phyloP scores from a whole-genome alignment of 2,888 invertebrate genomes.

The Ashinkailepas kermadecensis region DNA sequence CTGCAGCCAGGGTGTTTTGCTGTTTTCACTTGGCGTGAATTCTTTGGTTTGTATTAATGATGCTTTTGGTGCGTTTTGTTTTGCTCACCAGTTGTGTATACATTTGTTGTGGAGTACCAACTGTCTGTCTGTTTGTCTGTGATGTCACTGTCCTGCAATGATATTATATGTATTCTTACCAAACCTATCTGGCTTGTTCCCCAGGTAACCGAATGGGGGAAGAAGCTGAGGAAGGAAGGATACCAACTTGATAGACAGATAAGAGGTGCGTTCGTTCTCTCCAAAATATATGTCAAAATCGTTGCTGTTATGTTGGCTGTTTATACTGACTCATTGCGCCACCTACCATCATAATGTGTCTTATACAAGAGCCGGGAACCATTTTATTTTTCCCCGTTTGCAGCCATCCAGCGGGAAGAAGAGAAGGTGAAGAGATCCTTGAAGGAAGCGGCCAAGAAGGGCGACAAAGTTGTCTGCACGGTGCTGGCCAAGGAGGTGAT shows the following conservation, averaged over 20 bases:
- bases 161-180: too few relatives aligned
- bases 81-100: neutral
- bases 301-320: conserved; percentile 11
- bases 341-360: conserved; percentile 24
- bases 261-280: conserved; percentile 52
- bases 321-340: conserved; percentile 3
- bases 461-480: conserved; percentile 85
- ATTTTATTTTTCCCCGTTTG: conserved; percentile 35
- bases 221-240: conserved; percentile 87
- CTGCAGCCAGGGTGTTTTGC: too few relatives aligned
- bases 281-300: neutral
- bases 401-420: conserved; percentile 91
- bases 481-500: conserved; percentile 91
- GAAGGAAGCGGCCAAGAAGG: conserved; percentile 92
- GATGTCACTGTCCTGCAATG: neutral
- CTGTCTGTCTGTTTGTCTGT: neutral
- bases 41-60: neutral
- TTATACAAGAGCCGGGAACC: conserved; percentile 23
- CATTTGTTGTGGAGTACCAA: neutral
- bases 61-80: neutral
- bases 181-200: too few relatives aligned
- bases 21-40: neutral
- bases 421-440: conserved; percentile 88
- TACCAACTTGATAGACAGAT: conserved; percentile 92
- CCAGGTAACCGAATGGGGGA: conserved; percentile 94